Percentiles rank a stretch among this genome's conserved stretches.
These are phyloP conservation scores for Leptinotarsa tumamoca DNA, from an alignment of 2,888 invertebrate genomes.

Conservation along the genomic window DNA sequence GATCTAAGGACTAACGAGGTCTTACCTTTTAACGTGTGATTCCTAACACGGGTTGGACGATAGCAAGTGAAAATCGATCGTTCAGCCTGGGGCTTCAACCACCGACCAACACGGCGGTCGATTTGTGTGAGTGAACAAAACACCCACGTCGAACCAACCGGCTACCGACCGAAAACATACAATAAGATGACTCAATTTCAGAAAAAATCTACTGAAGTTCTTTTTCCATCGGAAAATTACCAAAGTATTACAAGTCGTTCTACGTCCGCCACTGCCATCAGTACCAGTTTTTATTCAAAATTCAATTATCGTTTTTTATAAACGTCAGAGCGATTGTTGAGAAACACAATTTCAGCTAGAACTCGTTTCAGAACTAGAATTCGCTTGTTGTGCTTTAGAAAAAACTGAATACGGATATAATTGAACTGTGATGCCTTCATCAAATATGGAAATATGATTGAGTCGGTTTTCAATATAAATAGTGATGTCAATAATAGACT, in stretches of 20 bases:
- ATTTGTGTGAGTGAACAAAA: too few relatives aligned
- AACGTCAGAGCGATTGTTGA: conserved; percentile 21
- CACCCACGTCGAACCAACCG: too few relatives aligned
- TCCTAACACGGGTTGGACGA: too few relatives aligned
- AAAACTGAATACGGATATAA: conserved; percentile 14
- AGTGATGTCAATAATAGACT: conserved; percentile 13
- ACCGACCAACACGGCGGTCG: too few relatives aligned
- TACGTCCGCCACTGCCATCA: conserved; percentile 6
- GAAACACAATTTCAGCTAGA: conserved; percentile 27
- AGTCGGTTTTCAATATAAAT: conserved; percentile 10
- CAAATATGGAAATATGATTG: conserved; percentile 25
- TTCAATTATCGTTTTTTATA: conserved; percentile 27
- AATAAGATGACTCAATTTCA: too few relatives aligned
- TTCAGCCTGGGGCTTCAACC: too few relatives aligned
- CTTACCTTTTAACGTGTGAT: too few relatives aligned
- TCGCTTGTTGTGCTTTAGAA: conserved; percentile 1
- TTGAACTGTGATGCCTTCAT: conserved; percentile 12
- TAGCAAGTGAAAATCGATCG: too few relatives aligned
- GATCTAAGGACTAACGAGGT: too few relatives aligned
- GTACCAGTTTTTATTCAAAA: conserved; percentile 32
- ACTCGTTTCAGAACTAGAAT: conserved; percentile 23
- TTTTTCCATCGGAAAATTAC: too few relatives aligned
- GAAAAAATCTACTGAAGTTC: too few relatives aligned
- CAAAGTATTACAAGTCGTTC: neutral
- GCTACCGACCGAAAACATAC: too few relatives aligned